These are phyloP conservation scores for Lates calcarifer DNA, from an alignment of 2,113 vertebrate species.

Conservation along the genomic window DNA sequence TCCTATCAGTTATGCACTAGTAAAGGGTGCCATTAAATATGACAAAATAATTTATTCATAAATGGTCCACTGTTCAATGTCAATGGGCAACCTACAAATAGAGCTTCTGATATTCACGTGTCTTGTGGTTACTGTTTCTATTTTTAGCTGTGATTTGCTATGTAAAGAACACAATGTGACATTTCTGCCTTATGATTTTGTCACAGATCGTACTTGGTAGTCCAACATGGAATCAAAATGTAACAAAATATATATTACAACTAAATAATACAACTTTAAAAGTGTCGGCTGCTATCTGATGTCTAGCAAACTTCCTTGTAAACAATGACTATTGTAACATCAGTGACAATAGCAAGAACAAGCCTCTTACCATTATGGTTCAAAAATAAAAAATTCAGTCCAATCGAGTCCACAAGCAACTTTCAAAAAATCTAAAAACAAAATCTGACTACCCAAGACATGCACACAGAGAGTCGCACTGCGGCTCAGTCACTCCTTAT, in stretches of 20 bases:
- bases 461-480: conserved; percentile 21
- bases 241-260: background rate
- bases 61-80: background rate
- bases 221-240: conserved; percentile 1
- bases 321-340: background rate
- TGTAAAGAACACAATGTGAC: background rate
- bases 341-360: background rate
- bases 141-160: conserved; percentile 30
- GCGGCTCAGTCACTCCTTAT: conserved; percentile 44
- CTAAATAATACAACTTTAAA: background rate
- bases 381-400: conserved; percentile 3
- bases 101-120: background rate
- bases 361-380: conserved; percentile 71
- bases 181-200: background rate
- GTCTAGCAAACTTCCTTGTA: conserved; percentile 9
- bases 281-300: background rate
- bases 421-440: background rate
- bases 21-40: background rate
- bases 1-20: background rate
- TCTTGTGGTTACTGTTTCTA: background rate
- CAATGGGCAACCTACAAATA: background rate
- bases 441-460: background rate
- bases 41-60: background rate
- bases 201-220: background rate
- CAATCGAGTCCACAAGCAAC: conserved; percentile 20